Evolutionary conservation across 2,113 vertebrate species (phyloP).

Genomic region (Bos taurus): ARS-UCD2.0 NC_037333.1:65274001-65274500

Average conservation of each 20-base stretch:
- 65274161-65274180: background rate
- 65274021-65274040: too few species aligned
- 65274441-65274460: background rate
- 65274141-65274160: background rate
- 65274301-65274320: background rate
- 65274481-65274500: background rate
- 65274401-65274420: background rate
- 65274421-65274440: background rate
- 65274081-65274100: background rate
- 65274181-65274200: background rate
- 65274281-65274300: background rate
- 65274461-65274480: background rate
- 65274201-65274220: background rate
- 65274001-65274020: background rate
- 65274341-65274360: background rate
- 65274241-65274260: background rate
- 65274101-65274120: background rate
- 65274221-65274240: background rate
- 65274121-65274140: conserved; percentile 13
- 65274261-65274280: background rate
- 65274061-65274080: background rate
- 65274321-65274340: background rate
- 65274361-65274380: background rate
- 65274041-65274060: background rate
- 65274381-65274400: background rate